These are phyloP conservation scores for Dolichallabes microphthalmus DNA, from an alignment of 2,113 vertebrate genomes.

Conservation along the genomic window DNA sequence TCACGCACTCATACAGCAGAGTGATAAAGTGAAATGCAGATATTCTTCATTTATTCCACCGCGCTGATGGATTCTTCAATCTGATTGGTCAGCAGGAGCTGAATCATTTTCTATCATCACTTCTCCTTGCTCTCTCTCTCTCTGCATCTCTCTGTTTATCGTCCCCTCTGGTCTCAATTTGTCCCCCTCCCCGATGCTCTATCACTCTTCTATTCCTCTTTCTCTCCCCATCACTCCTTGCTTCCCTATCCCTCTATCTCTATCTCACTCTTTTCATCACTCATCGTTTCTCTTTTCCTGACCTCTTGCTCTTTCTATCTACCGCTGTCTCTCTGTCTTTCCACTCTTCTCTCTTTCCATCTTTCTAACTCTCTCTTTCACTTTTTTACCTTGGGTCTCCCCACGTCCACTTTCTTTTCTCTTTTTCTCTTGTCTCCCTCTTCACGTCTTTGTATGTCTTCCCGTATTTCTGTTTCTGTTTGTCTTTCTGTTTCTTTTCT, in stretches of 20 bases:
- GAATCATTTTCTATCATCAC: background rate
- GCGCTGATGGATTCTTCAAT: background rate
- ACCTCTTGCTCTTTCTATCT: background rate
- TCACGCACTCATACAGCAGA: background rate
- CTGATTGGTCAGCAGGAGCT: background rate
- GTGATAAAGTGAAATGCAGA: background rate
- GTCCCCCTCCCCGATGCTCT: background rate
- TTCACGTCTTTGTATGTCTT: background rate
- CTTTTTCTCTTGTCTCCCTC: background rate
- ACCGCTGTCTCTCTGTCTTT: background rate
- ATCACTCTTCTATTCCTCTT: background rate
- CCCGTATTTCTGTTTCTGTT: background rate
- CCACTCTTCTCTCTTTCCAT: too few species aligned
- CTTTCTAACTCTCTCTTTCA: background rate
- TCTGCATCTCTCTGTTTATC: background rate
- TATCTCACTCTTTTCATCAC: too few species aligned
- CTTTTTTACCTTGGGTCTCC: background rate
- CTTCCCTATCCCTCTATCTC: background rate
- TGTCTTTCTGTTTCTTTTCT: background rate
- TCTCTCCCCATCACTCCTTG: background rate
- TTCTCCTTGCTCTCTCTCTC: background rate
- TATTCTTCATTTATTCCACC: background rate
- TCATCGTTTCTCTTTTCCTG: background rate
- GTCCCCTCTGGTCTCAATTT: background rate
- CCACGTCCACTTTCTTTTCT: background rate